Evolutionary conservation across 2,113 vertebrate genomes (phyloP), one percentile per base, ranked within the genome.

Genomic region (Hipposideros armiger): DNA sequence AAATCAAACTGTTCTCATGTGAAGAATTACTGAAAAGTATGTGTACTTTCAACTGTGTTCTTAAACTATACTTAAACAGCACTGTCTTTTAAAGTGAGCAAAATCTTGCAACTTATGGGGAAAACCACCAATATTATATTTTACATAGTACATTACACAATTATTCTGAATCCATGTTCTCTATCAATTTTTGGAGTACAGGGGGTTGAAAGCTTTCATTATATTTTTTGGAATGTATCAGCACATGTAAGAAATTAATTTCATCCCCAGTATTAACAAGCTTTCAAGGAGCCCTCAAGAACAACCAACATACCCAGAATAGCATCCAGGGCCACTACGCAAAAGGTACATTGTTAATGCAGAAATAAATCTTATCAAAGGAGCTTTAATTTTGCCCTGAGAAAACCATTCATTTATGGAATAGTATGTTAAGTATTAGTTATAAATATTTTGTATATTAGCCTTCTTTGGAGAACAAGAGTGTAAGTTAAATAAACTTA

Each of bases 401-500:
- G 69, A 96, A 83, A 87, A 90, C 4, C 11, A 87, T n/a, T 64
- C 45, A 93, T 17, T 96, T 83, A 56, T 80, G 56, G 9, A 92
- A 28, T 36, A 42, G 42, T 92, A 76, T 54, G 7, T 91, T 85
- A 95, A 87, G 20, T 32, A 95, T 47, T 73, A 58, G 32, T 42
- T 60, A 45, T 24, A 83, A 85, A 87, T 83, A 87, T 73, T 70
- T 76, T 62, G 3, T 47, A 74, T 60, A 66, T 74, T 77, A 95
- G 91, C 32, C 50, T 67, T 92, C 70, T 90, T 90, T 95, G 9
- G 7, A 52, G 24, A 90, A 92, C 28, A 92, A 85, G 26, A 90
- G 42, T 45, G 0, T 73, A 92, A 60, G 32, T 88, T 91, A 45
- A 60, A 54, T 2, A 6, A 32, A 99, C 99, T 99, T 98, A 99